Base-by-base conservation (phyloP, 2,888 invertebrate species). In the Sialis lutaria region DNA sequence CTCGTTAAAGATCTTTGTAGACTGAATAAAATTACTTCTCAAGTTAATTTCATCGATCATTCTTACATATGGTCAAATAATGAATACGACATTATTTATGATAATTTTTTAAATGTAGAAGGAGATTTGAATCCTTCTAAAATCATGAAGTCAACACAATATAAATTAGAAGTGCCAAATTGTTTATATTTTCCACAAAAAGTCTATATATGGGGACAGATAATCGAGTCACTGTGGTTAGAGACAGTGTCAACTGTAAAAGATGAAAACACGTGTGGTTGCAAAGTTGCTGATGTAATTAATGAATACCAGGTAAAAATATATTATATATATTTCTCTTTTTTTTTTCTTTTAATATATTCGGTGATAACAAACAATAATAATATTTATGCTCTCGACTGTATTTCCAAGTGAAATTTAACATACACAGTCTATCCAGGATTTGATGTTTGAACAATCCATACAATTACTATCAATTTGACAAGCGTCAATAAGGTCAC, bases 161-260 rank as follows among this genome's bases (percentile, higher is more conserved):
- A 22, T 22, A 22, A 22, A 22, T 37, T 68, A 49, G 59, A 75
- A 1, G 55, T 63, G 33, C 58, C 58, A 39, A 66, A 65, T 46
- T 73, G 73, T 1, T 57, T 72, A 6, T 64, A 69, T 44, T 56
- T 77, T 54, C 82, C 81, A 1, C 57, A 67, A 42, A 64, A 61
- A 51, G 55, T 79, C 6, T 64, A 60, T 44, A 53, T 81, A 8
- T 62, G 72, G 50, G 72, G 71, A 2, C 71, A 75, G 53, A 56
- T 80, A n/a, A 67, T 77, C n/a, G 63, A 69, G 53, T 75, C 78
- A 5, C 59, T 68, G 32, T 77, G 77, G 68, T 59, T 81, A 37
- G 67, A 73, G 49, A 64, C 67, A 45, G 74, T 73, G 56, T 75
- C 76, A 54, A 64, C 63, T 49, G 69, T 80, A 1, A 63, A 69